Evolutionary conservation across 2,797 vertebrate species (phyloP).

Genomic region (Platyrinchus mystaceus): DNA sequence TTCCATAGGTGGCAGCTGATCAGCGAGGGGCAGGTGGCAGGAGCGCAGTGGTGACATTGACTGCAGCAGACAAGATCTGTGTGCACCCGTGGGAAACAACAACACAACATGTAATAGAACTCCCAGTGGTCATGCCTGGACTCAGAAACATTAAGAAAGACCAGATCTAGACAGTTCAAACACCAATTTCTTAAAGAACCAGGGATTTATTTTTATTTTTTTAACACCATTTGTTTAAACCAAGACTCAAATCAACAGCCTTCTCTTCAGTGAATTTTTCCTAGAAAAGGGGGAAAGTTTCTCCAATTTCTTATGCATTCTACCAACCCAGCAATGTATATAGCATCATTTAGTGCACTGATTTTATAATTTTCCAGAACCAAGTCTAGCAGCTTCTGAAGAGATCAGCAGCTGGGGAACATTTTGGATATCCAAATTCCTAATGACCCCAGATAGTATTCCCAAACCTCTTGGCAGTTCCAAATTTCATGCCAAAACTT

Average conservation of each 20-base stretch:
- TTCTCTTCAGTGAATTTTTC: background rate
- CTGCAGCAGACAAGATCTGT: background rate
- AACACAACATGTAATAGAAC: background rate
- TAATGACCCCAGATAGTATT: constrained; percentile 60
- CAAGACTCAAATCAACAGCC: background rate
- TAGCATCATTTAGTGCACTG: constrained; percentile 13
- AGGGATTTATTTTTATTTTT: background rate
- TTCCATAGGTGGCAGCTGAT: background rate
- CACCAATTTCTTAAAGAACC: background rate
- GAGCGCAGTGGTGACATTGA: background rate
- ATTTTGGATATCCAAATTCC: constrained; percentile 63
- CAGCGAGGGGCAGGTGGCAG: accelerated
- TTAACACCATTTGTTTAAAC: background rate
- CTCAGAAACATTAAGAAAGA: background rate
- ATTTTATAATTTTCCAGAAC: constrained; percentile 42
- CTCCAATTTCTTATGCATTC: background rate
- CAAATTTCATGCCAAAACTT: constrained; percentile 70
- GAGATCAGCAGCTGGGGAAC: constrained; percentile 62
- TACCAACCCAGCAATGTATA: background rate
- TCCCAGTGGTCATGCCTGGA: background rate
- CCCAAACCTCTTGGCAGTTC: constrained; percentile 64
- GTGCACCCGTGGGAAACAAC: background rate
- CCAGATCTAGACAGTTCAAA: background rate
- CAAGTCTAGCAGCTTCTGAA: constrained; percentile 37
- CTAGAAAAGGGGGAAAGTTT: background rate